A percentile compares a stretch with the other conserved stretches of the same genome.
Evolutionary conservation across 2,113 vertebrate species (phyloP).

Genomic region (Hemichromis elongatus): DNA sequence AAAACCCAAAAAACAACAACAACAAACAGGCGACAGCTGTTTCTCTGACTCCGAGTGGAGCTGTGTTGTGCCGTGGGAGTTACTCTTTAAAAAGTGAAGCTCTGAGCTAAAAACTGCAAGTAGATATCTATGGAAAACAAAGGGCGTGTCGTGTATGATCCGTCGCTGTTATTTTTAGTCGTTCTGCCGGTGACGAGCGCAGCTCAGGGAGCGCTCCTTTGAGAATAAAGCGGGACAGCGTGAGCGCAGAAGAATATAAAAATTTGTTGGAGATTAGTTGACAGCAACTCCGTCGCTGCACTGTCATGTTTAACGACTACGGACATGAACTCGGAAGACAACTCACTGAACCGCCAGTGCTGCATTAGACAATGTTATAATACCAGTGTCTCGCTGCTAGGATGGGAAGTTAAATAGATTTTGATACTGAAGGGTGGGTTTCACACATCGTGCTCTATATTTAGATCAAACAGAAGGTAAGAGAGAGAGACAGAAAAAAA

Average conservation of each 20-base stretch:
- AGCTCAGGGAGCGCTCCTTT: slow-evolving; percentile 18
- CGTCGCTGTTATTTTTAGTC: slow-evolving; percentile 52
- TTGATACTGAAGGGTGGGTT: neutral
- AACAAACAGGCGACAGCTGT: neutral
- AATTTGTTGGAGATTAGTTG: neutral
- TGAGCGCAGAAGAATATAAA: neutral
- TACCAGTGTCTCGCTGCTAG: neutral
- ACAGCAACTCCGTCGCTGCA: neutral
- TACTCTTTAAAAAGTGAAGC: neutral
- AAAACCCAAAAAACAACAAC: neutral
- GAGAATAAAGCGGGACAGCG: slow-evolving; percentile 24
- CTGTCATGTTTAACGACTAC: neutral
- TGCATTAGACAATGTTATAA: neutral
- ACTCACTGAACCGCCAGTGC: neutral
- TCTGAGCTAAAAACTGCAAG: slow-evolving; percentile 28
- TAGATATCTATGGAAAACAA: slow-evolving; percentile 24
- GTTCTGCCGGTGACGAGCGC: neutral
- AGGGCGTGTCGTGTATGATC: slow-evolving; percentile 28
- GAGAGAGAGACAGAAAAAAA: accelerated
- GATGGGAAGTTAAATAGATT: neutral
- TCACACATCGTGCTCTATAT: neutral
- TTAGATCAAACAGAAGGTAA: neutral
- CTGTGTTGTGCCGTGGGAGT: neutral
- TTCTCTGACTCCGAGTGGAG: neutral
- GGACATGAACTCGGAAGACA: neutral